Conservation (phyloP, 1,140 invertebrate species). For the Plectus sambesii region DNA sequence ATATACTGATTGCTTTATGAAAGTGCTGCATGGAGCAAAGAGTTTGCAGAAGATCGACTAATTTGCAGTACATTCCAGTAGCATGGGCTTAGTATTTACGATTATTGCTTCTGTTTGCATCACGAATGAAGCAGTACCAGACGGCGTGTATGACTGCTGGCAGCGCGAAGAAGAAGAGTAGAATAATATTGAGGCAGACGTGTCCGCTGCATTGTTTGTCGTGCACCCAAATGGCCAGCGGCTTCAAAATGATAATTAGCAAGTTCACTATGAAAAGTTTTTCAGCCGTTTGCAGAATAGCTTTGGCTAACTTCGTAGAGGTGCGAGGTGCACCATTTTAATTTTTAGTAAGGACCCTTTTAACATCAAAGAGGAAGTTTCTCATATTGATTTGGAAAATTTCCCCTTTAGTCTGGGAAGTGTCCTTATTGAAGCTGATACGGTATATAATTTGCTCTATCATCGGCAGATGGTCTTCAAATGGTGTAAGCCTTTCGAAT, state of each 20-base stretch:
- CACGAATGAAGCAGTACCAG: slow-evolving; percentile 21
- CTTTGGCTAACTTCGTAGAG: background rate
- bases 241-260: slow-evolving; percentile 11
- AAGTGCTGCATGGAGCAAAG: slow-evolving; percentile 2
- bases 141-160: slow-evolving; percentile 27
- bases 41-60: slow-evolving; percentile 5
- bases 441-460: background rate
- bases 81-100: slow-evolving; percentile 1
- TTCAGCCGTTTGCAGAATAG: background rate
- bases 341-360: background rate
- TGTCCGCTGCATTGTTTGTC: slow-evolving; percentile 26
- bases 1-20: no score
- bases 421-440: background rate
- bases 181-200: slow-evolving; percentile 24
- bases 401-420: slow-evolving; percentile 3
- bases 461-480: background rate
- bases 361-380: background rate
- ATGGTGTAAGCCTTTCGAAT: background rate
- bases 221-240: slow-evolving; percentile 28
- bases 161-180: slow-evolving; percentile 27
- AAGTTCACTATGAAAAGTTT: no score
- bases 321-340: background rate
- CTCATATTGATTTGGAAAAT: slow-evolving; percentile 7
- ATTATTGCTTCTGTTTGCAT: background rate
- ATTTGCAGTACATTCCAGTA: background rate